A percentile compares a stretch with the other conserved stretches of the same genome.
Evolutionary conservation across 2,113 vertebrate species (phyloP).

Genomic region (Tragelaphus scriptus): DNA sequence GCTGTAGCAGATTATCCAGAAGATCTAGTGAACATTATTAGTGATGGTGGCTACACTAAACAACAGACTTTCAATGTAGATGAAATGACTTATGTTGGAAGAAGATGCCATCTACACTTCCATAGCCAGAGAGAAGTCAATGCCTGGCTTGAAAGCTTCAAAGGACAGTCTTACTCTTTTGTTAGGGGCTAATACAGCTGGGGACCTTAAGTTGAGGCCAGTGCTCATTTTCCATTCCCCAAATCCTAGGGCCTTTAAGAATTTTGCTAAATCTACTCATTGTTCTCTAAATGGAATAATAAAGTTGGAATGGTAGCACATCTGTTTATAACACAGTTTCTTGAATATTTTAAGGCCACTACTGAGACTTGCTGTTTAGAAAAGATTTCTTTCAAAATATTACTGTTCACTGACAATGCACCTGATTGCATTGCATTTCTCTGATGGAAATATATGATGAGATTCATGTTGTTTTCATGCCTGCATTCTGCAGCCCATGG

Average conservation of each 20-base stretch:
- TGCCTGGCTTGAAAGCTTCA: neutral
- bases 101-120: neutral
- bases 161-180: neutral
- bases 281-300: neutral
- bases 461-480: neutral
- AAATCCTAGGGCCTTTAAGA: neutral
- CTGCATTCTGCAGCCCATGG: neutral
- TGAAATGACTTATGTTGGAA: neutral
- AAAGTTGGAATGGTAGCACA: neutral
- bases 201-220: neutral
- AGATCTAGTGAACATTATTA: neutral
- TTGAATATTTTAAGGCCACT: neutral
- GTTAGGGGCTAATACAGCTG: neutral
- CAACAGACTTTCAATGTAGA: neutral
- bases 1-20: neutral
- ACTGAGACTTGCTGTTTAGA: neutral
- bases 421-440: neutral
- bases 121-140: neutral
- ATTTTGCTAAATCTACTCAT: neutral
- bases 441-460: neutral
- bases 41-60: neutral
- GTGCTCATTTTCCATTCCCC: neutral
- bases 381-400: neutral
- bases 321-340: neutral
- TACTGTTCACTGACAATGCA: neutral